A percentile compares a stretch with the other conserved stretches of the same genome.
These are phyloP conservation scores for Teleopsis dalmanni DNA, from an alignment of 1,140 invertebrate genomes.

Conservation along the genomic window DNA sequence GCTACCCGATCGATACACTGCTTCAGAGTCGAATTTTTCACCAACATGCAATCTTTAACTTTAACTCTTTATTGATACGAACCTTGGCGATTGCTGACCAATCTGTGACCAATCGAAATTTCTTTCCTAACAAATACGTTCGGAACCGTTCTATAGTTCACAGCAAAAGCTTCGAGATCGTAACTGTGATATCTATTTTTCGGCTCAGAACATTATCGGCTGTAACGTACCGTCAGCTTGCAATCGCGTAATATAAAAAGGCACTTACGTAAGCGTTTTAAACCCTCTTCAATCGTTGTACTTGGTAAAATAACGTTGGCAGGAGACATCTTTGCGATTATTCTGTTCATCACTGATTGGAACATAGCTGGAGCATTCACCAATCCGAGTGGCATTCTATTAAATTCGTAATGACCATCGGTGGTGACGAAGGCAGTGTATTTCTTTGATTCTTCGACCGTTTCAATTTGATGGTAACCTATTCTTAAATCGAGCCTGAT, in stretches of 20 bases:
- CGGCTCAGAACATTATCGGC: too few species aligned
- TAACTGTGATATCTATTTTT: too few species aligned
- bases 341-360: slow-evolving; percentile 38
- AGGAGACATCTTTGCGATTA: neutral
- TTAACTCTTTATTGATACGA: neutral
- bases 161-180: too few species aligned
- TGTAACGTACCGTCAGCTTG: too few species aligned
- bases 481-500: too few species aligned
- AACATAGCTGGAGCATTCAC: slow-evolving; percentile 37
- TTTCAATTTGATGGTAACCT: too few species aligned
- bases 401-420: slow-evolving; percentile 24
- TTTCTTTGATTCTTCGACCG: slow-evolving; percentile 21
- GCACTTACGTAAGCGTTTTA: too few species aligned
- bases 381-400: slow-evolving; percentile 24
- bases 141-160: too few species aligned
- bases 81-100: neutral
- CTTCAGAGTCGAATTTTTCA: neutral
- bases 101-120: neutral
- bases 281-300: too few species aligned
- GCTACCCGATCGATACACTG: neutral
- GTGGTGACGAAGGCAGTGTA: slow-evolving; percentile 45
- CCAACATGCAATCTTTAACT: neutral
- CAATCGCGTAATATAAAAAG: too few species aligned
- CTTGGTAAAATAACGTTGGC: too few species aligned
- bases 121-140: neutral